A percentile compares a stretch with the other conserved stretches of the same genome.
phyloP scores from a whole-genome alignment of 2,113 vertebrate species.

The Corvus moneduloides region DNA sequence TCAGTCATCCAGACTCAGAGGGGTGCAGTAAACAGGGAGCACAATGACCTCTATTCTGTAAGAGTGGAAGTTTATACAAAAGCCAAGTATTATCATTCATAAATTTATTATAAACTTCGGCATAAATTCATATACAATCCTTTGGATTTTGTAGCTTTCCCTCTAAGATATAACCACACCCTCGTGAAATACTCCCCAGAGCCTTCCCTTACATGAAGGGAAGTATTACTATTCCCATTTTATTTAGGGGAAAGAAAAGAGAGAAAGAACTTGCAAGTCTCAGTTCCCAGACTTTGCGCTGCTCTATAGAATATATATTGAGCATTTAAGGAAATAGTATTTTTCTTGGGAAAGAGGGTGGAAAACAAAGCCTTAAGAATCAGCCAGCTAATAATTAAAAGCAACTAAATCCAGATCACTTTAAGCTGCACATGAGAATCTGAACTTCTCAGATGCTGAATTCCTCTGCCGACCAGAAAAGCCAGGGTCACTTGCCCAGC shows the following conservation, averaged over 20 bases:
- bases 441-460: constrained; percentile 34
- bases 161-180: constrained; percentile 20
- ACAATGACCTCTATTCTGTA: not conserved
- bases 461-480: constrained; percentile 48
- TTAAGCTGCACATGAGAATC: constrained; percentile 55
- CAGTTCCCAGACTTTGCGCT: not conserved
- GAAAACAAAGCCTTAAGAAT: constrained; percentile 39
- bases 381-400: constrained; percentile 60
- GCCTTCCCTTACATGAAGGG: not conserved
- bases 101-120: not conserved
- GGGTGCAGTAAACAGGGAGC: not conserved
- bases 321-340: not conserved
- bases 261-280: not conserved
- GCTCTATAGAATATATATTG: not conserved
- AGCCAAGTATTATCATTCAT: constrained; percentile 30
- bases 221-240: not conserved
- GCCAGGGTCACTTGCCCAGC: constrained; percentile 62
- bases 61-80: not conserved
- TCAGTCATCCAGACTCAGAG: not conserved
- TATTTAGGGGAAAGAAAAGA: not conserved
- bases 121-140: not conserved
- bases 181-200: not conserved
- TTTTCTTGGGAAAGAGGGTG: not conserved
- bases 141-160: not conserved
- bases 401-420: constrained; percentile 54